phyloP scores from a whole-genome alignment of 2,797 vertebrate species.

The Falco concolor region DNA sequence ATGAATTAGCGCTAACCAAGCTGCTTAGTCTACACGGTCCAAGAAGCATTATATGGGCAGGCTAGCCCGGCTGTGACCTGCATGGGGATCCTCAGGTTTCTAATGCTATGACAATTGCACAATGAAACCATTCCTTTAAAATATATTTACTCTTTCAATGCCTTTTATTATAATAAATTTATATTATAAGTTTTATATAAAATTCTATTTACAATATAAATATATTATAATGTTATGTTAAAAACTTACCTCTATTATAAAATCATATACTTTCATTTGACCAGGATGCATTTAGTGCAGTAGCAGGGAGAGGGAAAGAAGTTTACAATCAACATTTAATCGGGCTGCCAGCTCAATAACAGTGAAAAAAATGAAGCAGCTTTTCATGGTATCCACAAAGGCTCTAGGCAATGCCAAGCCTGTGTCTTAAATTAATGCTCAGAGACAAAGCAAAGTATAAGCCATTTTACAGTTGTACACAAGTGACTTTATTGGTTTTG shows the following conservation, averaged over 20 bases:
- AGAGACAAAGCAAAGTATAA: not conserved
- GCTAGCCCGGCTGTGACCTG: not conserved
- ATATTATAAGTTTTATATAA: not conserved
- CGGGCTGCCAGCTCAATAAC: not conserved
- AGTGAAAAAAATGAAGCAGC: not conserved
- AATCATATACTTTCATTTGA: not conserved
- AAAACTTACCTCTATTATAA: not conserved
- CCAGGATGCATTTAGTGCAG: not conserved
- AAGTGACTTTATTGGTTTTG: not conserved
- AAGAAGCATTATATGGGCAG: not conserved
- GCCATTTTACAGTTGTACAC: not conserved
- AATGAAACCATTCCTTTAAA: not conserved
- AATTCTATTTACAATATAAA: not conserved
- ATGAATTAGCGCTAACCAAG: not conserved
- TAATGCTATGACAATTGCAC: not conserved
- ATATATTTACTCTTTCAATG: not conserved
- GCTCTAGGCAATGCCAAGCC: not conserved
- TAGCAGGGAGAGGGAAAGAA: not conserved
- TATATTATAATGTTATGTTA: not conserved
- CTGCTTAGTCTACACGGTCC: not conserved
- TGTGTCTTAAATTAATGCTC: not conserved
- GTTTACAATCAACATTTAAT: not conserved
- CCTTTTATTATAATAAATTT: not conserved
- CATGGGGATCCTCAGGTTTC: not conserved
- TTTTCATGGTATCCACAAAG: not conserved